A percentile compares a stretch with the other conserved stretches of the same genome.
These are phyloP conservation scores for Clistopyga incitator DNA, from an alignment of 2,888 invertebrate genomes.

Conservation along the genomic window DNA sequence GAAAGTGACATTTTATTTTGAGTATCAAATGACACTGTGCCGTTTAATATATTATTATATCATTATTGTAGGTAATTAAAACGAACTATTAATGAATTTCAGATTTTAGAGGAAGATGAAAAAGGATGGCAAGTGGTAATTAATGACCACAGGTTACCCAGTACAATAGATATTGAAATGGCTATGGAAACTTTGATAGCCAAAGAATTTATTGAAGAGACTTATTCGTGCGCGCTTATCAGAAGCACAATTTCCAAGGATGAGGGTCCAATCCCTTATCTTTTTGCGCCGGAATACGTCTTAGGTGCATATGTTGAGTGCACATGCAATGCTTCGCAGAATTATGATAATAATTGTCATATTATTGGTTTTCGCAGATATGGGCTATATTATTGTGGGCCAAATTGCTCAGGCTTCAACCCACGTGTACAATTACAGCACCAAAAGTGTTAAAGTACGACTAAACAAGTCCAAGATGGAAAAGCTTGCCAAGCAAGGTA, in stretches of 20 bases:
- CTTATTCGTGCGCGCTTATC: conserved; percentile 82
- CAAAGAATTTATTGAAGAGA: conserved; percentile 84
- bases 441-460: conserved; percentile 84
- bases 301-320: conserved; percentile 76
- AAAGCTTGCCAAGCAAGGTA: conserved; percentile 74
- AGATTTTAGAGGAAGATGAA: conserved; percentile 53
- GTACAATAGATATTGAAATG: conserved; percentile 87
- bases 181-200: conserved; percentile 86
- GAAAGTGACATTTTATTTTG: neutral
- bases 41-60: neutral
- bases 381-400: conserved; percentile 86
- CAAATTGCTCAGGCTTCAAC: conserved; percentile 84
- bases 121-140: conserved; percentile 80
- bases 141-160: conserved; percentile 85
- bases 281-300: conserved; percentile 85
- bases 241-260: conserved; percentile 75
- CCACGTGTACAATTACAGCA: conserved; percentile 86
- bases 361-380: conserved; percentile 81
- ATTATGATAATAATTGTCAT: neutral
- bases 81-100: neutral
- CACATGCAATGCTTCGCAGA: neutral
- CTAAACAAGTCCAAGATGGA: conserved; percentile 75
- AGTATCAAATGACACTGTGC: no score
- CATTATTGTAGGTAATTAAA: neutral
- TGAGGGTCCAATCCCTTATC: conserved; percentile 85